phyloP scores from a whole-genome alignment of 1,140 invertebrate species.

The Coenobita brevimanus region DNA sequence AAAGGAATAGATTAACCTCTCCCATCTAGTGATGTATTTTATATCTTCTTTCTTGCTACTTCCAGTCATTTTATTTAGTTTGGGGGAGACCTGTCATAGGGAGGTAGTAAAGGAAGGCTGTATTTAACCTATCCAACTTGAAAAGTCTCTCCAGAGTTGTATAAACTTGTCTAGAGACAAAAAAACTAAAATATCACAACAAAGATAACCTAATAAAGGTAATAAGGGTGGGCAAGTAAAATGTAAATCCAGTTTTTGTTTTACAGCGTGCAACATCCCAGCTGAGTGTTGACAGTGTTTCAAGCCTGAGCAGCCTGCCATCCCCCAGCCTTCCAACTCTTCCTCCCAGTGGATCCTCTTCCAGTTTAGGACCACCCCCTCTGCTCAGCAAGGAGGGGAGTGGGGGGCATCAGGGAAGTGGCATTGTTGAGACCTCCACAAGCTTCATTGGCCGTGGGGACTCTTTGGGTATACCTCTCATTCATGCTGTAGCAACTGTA shows the following conservation, averaged over 20 bases:
- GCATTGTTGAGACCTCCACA: constrained; percentile 33
- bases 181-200: neutral
- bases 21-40: no score
- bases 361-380: constrained; percentile 23
- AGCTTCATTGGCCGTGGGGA: constrained; percentile 59
- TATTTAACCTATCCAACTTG: no score
- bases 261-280: constrained; percentile 56
- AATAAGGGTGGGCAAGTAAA: neutral
- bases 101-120: no score
- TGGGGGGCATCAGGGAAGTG: neutral
- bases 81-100: no score
- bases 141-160: no score
- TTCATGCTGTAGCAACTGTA: no score
- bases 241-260: neutral
- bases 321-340: constrained; percentile 48
- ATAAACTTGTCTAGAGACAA: no score
- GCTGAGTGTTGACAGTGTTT: constrained; percentile 48
- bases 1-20: no score
- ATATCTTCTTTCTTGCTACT: no score
- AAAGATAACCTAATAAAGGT: neutral
- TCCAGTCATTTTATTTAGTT: no score
- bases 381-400: neutral
- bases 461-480: constrained; percentile 61
- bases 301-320: constrained; percentile 49
- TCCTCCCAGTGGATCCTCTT: constrained; percentile 34